Evolutionary conservation across 2,888 invertebrate genomes (phyloP).

Genomic region (Physocephala rufipes): DNA sequence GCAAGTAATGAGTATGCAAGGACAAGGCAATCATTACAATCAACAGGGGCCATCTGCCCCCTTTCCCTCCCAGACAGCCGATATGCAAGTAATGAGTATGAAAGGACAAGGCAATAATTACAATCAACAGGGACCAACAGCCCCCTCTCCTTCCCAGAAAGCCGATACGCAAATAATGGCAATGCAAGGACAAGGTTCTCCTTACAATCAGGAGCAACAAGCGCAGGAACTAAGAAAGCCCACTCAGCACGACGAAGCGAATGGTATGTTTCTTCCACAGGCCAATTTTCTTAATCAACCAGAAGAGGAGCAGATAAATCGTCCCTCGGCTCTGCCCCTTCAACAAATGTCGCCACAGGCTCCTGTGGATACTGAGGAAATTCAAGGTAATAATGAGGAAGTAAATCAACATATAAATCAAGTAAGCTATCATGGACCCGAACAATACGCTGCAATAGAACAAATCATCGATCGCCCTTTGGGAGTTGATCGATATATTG

Average conservation of each 20-base stretch:
- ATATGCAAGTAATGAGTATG: too few relatives aligned
- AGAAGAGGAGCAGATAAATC: background rate
- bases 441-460: slow-evolving; percentile 67
- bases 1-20: too few relatives aligned
- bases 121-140: too few relatives aligned
- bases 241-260: too few relatives aligned
- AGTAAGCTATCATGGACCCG: slow-evolving; percentile 67
- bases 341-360: background rate
- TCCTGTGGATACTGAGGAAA: background rate
- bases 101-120: too few relatives aligned
- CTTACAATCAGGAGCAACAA: background rate
- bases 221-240: background rate
- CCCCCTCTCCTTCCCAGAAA: background rate
- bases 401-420: slow-evolving; percentile 32
- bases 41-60: too few relatives aligned
- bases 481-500: slow-evolving; percentile 63
- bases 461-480: slow-evolving; percentile 52
- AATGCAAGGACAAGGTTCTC: background rate
- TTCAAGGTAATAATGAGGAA: background rate
- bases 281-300: slow-evolving; percentile 58
- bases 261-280: too few relatives aligned
- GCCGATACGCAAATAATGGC: background rate
- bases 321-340: background rate
- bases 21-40: too few relatives aligned
- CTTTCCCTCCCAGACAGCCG: too few relatives aligned